phyloP scores from a whole-genome alignment of 2,113 vertebrate species.

The Callopanchax toddi region DNA sequence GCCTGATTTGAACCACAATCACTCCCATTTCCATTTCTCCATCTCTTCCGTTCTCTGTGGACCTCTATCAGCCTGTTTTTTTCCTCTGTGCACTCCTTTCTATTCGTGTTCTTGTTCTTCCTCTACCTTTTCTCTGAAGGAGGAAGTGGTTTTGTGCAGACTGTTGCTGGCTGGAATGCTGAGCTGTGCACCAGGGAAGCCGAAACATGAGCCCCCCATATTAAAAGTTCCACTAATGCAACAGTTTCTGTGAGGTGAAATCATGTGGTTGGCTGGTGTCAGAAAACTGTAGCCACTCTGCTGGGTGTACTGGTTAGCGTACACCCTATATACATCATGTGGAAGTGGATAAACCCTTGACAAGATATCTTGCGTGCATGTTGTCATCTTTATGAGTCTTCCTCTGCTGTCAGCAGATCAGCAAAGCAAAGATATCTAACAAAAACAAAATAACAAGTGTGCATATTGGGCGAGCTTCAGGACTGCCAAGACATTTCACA shows the following conservation, averaged over 20 bases:
- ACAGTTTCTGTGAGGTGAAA: constrained; percentile 74
- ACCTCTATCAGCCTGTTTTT: constrained; percentile 23
- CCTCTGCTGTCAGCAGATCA: background rate
- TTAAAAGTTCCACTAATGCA: constrained; percentile 83
- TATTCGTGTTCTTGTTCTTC: constrained; percentile 19
- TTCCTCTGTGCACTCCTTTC: background rate
- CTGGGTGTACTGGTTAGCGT: constrained; percentile 10
- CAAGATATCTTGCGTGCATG: constrained; percentile 17
- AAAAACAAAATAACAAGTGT: background rate
- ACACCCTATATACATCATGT: background rate
- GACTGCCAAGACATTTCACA: background rate
- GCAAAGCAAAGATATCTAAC: background rate
- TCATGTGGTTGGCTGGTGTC: constrained; percentile 54
- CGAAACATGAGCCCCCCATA: constrained; percentile 72
- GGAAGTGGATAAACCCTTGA: constrained; percentile 1
- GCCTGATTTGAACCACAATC: constrained; percentile 8
- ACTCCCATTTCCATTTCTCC: constrained; percentile 5
- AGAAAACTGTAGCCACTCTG: constrained; percentile 25
- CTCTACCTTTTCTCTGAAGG: constrained; percentile 50
- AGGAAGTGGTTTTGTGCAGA: constrained; percentile 80
- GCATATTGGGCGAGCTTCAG: no score
- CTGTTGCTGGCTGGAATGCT: constrained; percentile 69
- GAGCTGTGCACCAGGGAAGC: constrained; percentile 60
- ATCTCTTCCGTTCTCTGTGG: constrained; percentile 6
- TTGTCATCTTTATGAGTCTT: background rate